These are phyloP conservation scores for Austrolebias charrua DNA, from an alignment of 2,797 vertebrate genomes.

Conservation along the genomic window DNA sequence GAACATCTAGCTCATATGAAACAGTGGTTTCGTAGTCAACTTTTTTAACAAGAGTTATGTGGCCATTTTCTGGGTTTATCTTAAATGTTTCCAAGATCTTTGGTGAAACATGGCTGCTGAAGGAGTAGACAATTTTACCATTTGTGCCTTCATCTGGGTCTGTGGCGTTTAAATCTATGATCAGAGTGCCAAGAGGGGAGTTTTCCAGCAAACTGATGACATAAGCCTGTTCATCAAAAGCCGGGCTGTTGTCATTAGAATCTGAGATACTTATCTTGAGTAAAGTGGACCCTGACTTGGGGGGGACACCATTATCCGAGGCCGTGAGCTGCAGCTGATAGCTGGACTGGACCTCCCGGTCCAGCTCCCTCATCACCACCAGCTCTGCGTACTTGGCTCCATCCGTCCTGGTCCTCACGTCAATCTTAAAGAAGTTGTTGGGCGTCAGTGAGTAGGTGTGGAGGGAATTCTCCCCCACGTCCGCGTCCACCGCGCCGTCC, in stretches of 20 bases:
- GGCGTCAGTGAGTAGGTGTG: constrained; percentile 89
- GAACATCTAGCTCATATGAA: constrained; percentile 93
- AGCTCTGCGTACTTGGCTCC: constrained; percentile 95
- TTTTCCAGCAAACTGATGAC: constrained; percentile 87
- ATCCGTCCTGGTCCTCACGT: constrained; percentile 90
- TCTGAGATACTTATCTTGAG: constrained; percentile 94
- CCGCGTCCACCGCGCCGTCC: constrained; percentile 92
- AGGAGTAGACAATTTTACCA: constrained; percentile 93
- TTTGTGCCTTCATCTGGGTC: constrained; percentile 97
- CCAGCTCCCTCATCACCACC: constrained; percentile 89
- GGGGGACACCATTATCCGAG: constrained; percentile 90
- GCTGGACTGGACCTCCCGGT: constrained; percentile 87
- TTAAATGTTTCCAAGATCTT: constrained; percentile 92
- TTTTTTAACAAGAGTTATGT: constrained; percentile 89
- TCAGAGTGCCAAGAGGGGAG: constrained; percentile 86
- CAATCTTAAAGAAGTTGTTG: constrained; percentile 92
- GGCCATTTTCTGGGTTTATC: constrained; percentile 90
- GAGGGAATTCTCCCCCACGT: constrained; percentile 93
- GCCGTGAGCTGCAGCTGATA: constrained; percentile 93
- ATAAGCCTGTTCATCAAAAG: constrained; percentile 88
- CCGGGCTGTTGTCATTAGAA: constrained; percentile 97
- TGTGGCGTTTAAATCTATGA: constrained; percentile 94
- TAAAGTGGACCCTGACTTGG: constrained; percentile 88
- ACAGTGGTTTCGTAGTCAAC: constrained; percentile 91
- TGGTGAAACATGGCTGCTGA: constrained; percentile 91